phyloP scores from a whole-genome alignment of 92 coral and sea anemone species.

The Bergia sp. region DNA sequence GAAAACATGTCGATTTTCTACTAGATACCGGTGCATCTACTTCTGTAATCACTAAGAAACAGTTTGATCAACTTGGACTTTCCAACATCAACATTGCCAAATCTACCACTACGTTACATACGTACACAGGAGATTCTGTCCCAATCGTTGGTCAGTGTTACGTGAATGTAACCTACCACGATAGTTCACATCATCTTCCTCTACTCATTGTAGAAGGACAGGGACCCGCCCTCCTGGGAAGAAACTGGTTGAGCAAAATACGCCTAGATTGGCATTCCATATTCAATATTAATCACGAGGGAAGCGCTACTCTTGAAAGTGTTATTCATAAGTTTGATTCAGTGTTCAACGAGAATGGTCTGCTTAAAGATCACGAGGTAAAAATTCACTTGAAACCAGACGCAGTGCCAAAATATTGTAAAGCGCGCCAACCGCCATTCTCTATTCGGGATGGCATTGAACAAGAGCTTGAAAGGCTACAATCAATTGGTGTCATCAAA shows the following conservation, averaged over 20 bases:
- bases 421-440: not conserved
- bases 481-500: not conserved
- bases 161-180: not conserved
- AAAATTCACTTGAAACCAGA: not conserved
- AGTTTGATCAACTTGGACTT: too few species aligned
- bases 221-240: not conserved
- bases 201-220: not conserved
- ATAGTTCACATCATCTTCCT: not conserved
- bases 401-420: not conserved
- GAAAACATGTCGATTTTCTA: not conserved
- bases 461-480: not conserved
- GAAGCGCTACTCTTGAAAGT: not conserved
- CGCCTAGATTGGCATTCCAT: not conserved
- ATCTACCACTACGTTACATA: not conserved
- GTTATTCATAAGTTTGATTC: not conserved
- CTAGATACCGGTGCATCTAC: not conserved
- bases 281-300: not conserved
- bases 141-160: not conserved
- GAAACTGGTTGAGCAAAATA: not conserved
- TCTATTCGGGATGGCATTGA: not conserved
- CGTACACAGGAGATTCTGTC: not conserved
- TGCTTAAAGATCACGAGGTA: not conserved
- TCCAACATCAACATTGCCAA: not conserved
- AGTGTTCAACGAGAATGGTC: not conserved
- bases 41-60: too few species aligned